Conservation (phyloP, 1,140 invertebrate genomes). For the Wiebesia pumilae region DNA sequence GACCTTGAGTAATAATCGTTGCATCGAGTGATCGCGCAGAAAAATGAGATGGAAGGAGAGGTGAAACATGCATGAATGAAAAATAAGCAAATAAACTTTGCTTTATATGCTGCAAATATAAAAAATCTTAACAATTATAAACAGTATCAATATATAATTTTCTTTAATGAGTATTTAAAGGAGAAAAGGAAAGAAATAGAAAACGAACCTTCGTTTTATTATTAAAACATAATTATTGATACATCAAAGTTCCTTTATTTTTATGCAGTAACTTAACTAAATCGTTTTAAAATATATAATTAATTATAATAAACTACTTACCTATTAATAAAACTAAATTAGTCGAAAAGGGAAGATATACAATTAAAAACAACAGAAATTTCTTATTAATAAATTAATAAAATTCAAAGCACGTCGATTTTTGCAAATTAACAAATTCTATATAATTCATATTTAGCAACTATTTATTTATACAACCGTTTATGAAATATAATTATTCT, state of each 20-base stretch:
- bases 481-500: background rate
- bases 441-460: conserved; percentile 26
- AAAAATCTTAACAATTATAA: no score
- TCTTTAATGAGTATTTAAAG: background rate
- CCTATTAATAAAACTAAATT: background rate
- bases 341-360: background rate
- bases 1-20: no score
- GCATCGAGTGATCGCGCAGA: no score
- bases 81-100: background rate
- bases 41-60: no score
- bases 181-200: background rate
- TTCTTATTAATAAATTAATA: background rate
- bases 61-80: no score
- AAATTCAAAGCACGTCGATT: conserved; percentile 43
- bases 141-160: no score
- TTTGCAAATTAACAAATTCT: conserved; percentile 16
- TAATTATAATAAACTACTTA: conserved; percentile 7
- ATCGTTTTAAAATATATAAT: conserved; percentile 4
- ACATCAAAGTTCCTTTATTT: conserved; percentile 7
- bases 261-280: conserved; percentile 22
- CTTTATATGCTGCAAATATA: no score
- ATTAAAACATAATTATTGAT: conserved; percentile 30
- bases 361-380: background rate
- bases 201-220: conserved; percentile 2
- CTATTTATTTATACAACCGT: background rate